Conservation (phyloP, 2,797 vertebrate genomes). For the Nasua narica region DNA sequence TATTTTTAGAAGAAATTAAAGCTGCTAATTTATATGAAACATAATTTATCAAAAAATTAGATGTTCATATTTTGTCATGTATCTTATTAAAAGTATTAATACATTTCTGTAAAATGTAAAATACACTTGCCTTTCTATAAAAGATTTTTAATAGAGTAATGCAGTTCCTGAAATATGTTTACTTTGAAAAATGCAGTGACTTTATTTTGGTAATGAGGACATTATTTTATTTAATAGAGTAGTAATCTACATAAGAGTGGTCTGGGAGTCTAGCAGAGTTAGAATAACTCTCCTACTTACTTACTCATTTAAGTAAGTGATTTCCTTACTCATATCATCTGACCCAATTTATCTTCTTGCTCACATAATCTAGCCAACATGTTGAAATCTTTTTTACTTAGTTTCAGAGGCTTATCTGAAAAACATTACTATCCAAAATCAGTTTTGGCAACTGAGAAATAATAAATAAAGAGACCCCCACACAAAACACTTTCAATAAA, state of each 20-base stretch:
- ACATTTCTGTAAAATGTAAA: neutral
- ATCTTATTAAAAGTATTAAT: slow-evolving; percentile 11
- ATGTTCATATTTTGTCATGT: neutral
- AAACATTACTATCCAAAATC: neutral
- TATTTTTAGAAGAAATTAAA: slow-evolving; percentile 18
- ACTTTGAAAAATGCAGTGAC: neutral
- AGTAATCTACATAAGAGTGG: neutral
- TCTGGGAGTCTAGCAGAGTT: neutral
- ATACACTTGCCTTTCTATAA: neutral
- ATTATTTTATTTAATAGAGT: neutral
- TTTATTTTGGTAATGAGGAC: neutral
- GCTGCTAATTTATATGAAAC: neutral
- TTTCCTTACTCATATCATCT: slow-evolving; percentile 26
- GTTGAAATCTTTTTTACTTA: slow-evolving; percentile 4
- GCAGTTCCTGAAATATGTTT: neutral
- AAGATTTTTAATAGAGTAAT: neutral
- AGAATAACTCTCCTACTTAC: neutral
- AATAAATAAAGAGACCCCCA: neutral
- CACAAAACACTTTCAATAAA: neutral
- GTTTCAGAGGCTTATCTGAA: neutral
- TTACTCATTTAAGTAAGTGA: no score
- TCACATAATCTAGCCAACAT: neutral
- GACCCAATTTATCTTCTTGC: slow-evolving; percentile 9
- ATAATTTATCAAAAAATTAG: neutral
- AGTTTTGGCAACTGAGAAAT: slow-evolving; percentile 17